Conservation (phyloP, 1,140 invertebrate species). For the Aphaenogaster ashmeadi region DNA sequence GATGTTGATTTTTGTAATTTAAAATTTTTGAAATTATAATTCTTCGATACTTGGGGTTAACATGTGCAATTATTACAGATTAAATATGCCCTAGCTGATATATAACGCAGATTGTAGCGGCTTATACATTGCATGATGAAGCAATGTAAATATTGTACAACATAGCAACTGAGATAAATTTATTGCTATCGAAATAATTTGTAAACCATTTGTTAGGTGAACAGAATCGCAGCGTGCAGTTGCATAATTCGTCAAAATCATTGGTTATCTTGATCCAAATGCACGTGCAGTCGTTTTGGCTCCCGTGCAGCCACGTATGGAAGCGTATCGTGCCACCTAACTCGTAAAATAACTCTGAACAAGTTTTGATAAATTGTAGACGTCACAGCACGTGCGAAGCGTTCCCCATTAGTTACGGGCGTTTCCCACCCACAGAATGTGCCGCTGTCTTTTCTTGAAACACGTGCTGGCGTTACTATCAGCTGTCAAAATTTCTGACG, state of each 20-base stretch:
- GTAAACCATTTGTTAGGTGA: slow-evolving; percentile 32
- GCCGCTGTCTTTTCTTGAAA: slow-evolving; percentile 73
- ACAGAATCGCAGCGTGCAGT: slow-evolving; percentile 35
- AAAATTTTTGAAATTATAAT: background rate
- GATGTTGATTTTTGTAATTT: background rate
- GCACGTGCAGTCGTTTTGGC: slow-evolving; percentile 58
- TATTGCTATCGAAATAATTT: slow-evolving; percentile 54
- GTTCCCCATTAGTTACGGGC: slow-evolving; percentile 74
- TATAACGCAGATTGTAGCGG: background rate
- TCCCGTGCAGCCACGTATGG: slow-evolving; percentile 40
- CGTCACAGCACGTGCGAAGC: slow-evolving; percentile 77
- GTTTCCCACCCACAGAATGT: slow-evolving; percentile 71
- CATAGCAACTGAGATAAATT: slow-evolving; percentile 10
- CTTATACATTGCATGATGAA: slow-evolving; percentile 19
- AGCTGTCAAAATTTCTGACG: slow-evolving; percentile 75
- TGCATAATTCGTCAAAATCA: slow-evolving; percentile 62
- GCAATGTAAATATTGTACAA: slow-evolving; percentile 1
- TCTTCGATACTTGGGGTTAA: background rate
- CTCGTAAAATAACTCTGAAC: slow-evolving; percentile 77
- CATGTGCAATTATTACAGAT: background rate
- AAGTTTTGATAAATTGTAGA: slow-evolving; percentile 78
- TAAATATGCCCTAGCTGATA: background rate
- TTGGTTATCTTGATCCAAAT: slow-evolving; percentile 59
- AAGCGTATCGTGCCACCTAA: slow-evolving; percentile 73
- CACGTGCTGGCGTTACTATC: slow-evolving; percentile 70